Percentiles rank a stretch among this genome's conserved stretches.
Conservation (phyloP, 2,797 vertebrate genomes). For the Rhabdophis nuchalis region DNA sequence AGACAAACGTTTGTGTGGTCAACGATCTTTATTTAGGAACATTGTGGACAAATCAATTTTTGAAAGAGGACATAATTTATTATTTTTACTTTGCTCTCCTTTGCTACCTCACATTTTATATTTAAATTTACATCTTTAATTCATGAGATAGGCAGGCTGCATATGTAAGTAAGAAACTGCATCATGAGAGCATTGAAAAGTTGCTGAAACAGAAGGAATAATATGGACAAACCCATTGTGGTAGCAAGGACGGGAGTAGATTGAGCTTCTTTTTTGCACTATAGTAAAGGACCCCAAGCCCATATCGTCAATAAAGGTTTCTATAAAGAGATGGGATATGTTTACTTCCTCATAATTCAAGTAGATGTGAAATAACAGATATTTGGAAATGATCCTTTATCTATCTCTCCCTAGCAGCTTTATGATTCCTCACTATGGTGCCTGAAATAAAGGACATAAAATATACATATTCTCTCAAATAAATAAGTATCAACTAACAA, state of each 20-base stretch:
- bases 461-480: not conserved
- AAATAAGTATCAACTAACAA: not conserved
- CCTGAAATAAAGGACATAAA: not conserved
- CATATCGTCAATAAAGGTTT: not conserved
- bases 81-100: slow-evolving; percentile 4
- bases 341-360: not conserved
- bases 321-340: not conserved
- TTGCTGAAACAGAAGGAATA: not conserved
- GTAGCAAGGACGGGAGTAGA: not conserved
- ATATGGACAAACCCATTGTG: not conserved
- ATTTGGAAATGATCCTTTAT: not conserved
- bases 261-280: not conserved
- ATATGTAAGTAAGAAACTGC: not conserved
- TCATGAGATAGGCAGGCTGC: not conserved
- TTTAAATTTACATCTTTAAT: not conserved
- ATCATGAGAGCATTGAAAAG: not conserved
- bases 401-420: not conserved
- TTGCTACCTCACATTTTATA: not conserved
- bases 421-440: not conserved
- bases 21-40: not conserved
- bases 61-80: not conserved
- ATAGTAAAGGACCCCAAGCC: not conserved
- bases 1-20: not conserved
- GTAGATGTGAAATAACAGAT: not conserved
- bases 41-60: not conserved